Evolutionary conservation across 1,140 invertebrate species (phyloP).

Genomic region (Neodiprion lecontei): DNA sequence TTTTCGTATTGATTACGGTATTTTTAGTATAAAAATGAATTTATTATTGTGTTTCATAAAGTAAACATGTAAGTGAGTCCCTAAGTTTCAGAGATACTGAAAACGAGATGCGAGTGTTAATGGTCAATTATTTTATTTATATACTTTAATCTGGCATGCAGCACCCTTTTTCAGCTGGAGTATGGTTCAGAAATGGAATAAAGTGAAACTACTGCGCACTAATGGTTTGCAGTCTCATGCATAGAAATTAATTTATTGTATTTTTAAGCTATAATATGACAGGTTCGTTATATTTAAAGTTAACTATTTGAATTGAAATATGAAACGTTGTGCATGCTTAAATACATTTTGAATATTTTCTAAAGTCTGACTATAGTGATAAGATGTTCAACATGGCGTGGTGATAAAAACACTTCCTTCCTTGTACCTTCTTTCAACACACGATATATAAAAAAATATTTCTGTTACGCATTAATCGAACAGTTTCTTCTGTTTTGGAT

Average conservation of each 20-base stretch:
- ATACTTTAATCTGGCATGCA: not conserved
- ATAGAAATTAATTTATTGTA: slow-evolving; percentile 1
- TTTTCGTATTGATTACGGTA: not conserved
- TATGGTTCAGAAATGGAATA: not conserved
- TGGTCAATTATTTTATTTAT: not conserved
- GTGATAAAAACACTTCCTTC: not conserved
- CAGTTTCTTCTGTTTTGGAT: not conserved
- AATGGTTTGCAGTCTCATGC: not conserved
- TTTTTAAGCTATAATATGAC: slow-evolving; percentile 1
- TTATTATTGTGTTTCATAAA: not conserved
- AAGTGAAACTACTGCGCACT: not conserved
- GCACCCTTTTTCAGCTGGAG: not conserved
- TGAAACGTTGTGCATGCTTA: not conserved
- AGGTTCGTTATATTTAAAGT: not conserved
- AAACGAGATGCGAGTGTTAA: not conserved
- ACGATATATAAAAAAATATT: not conserved
- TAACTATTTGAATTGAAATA: not conserved
- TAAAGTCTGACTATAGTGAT: not conserved
- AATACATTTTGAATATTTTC: not conserved
- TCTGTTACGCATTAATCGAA: not conserved
- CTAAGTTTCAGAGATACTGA: not conserved
- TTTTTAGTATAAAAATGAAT: not conserved
- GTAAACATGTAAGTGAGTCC: not conserved
- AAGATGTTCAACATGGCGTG: not conserved
- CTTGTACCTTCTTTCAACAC: not conserved